Percentiles rank a stretch among this genome's conserved stretches.
phyloP scores from a whole-genome alignment of 2,113 vertebrate species.

The Tenrec ecaudatus region DNA sequence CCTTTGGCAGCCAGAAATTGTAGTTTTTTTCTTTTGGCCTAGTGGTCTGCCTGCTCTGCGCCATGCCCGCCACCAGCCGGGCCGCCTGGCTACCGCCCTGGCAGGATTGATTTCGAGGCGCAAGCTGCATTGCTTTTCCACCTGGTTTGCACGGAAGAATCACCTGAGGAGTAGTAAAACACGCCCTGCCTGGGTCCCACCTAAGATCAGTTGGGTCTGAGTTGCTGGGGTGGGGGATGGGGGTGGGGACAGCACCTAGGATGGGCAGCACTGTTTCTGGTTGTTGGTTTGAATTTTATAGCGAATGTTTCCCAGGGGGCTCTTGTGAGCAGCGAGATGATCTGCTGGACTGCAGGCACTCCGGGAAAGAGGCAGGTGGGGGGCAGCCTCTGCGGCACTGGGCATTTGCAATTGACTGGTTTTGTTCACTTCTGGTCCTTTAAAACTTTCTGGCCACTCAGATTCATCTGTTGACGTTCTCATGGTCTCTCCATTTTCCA shows the following conservation, averaged over 20 bases:
- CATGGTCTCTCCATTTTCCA: background rate
- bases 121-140: background rate
- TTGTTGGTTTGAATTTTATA: background rate
- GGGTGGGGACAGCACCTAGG: background rate
- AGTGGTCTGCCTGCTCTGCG: no score
- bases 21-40: no score
- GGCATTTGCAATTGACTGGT: background rate
- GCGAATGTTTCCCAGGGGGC: background rate
- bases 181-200: background rate
- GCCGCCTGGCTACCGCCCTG: background rate
- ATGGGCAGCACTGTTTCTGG: background rate
- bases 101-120: background rate
- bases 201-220: background rate
- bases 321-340: background rate
- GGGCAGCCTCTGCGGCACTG: background rate
- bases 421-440: background rate
- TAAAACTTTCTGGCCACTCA: background rate
- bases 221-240: background rate
- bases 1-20: background rate
- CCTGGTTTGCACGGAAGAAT: no score
- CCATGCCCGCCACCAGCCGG: background rate
- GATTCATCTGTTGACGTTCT: background rate
- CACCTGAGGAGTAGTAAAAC: background rate
- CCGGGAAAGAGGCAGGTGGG: background rate
- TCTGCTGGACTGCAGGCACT: accelerated